Percentiles rank a stretch among this genome's conserved stretches.
Conservation (phyloP, 1,140 invertebrate genomes). For the Atopsyche davidsoni region DNA sequence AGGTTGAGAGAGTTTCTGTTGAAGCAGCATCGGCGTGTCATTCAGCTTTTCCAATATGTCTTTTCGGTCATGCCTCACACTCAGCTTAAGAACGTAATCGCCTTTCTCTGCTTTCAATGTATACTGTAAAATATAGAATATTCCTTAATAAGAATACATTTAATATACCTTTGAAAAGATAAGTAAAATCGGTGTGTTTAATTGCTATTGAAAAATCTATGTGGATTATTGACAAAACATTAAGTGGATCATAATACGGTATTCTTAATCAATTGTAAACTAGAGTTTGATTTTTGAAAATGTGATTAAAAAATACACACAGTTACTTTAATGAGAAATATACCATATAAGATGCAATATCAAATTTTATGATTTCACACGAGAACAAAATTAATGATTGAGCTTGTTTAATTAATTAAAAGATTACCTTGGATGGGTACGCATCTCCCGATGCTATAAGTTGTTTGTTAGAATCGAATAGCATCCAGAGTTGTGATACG, state of each 20-base stretch:
- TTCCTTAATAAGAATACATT: too few relatives aligned
- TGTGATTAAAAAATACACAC: too few relatives aligned
- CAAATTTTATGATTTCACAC: too few relatives aligned
- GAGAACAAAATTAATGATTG: conserved; percentile 6
- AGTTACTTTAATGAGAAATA: too few relatives aligned
- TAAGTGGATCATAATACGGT: too few relatives aligned
- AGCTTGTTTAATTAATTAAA: too few relatives aligned
- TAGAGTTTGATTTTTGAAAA: too few relatives aligned
- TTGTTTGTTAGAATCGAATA: conserved; percentile 91
- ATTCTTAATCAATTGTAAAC: too few relatives aligned
- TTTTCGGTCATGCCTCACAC: conserved; percentile 84
- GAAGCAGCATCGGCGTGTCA: conserved; percentile 67
- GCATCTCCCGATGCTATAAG: conserved; percentile 81
- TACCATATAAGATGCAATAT: too few relatives aligned
- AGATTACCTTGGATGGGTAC: conserved; percentile 77
- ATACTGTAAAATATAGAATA: conserved; percentile 73
- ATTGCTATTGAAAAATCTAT: conserved; percentile 19
- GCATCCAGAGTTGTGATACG: conserved; percentile 94
- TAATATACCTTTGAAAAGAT: too few relatives aligned
- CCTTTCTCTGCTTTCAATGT: conserved; percentile 88
- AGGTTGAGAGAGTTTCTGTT: conserved; percentile 67
- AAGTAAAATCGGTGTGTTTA: not conserved
- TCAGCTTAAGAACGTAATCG: conserved; percentile 82
- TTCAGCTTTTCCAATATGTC: conserved; percentile 81
- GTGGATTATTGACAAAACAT: too few relatives aligned